Percentiles rank a stretch among this genome's conserved stretches.
Conservation (phyloP, 2,888 invertebrate species). For the Leptinotarsa rubiginosa region DNA sequence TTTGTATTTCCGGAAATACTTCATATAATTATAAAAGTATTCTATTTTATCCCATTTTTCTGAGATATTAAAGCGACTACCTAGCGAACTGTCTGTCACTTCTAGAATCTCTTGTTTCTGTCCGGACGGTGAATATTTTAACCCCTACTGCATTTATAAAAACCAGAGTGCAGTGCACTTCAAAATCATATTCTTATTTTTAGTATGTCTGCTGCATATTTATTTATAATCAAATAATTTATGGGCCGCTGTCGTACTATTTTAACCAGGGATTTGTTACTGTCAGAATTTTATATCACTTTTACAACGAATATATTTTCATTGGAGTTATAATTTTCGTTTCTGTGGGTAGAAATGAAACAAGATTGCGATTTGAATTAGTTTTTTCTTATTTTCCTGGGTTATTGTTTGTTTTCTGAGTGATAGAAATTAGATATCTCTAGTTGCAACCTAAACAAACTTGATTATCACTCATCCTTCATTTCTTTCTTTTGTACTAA, state of each 20-base stretch:
- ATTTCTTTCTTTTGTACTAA: too few species aligned
- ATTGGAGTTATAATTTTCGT: slow-evolving; percentile 22
- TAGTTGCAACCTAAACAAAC: too few species aligned
- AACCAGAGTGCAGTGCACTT: slow-evolving; percentile 56
- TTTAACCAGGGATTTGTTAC: slow-evolving; percentile 13
- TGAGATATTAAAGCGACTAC: too few species aligned
- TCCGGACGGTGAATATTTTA: slow-evolving; percentile 30
- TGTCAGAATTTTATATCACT: slow-evolving; percentile 22
- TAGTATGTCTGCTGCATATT: slow-evolving; percentile 62
- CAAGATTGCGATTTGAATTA: neutral
- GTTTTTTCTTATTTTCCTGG: too few species aligned
- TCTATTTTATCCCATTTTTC: too few species aligned
- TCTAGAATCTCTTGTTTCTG: slow-evolving; percentile 18
- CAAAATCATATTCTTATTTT: slow-evolving; percentile 63
- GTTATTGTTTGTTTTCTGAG: too few species aligned
- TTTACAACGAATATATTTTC: slow-evolving; percentile 24
- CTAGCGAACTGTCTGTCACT: neutral
- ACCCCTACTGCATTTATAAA: slow-evolving; percentile 32
- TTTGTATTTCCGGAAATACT: too few species aligned
- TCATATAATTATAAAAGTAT: too few species aligned
- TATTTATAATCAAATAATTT: slow-evolving; percentile 49
- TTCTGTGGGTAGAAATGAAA: neutral
- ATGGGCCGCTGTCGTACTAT: slow-evolving; percentile 24
- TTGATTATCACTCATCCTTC: too few species aligned
- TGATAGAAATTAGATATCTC: too few species aligned